Percentiles rank a stretch among this genome's conserved stretches.
phyloP scores from a whole-genome alignment of 2,797 vertebrate species.

The Cirrhinus molitorella region DNA sequence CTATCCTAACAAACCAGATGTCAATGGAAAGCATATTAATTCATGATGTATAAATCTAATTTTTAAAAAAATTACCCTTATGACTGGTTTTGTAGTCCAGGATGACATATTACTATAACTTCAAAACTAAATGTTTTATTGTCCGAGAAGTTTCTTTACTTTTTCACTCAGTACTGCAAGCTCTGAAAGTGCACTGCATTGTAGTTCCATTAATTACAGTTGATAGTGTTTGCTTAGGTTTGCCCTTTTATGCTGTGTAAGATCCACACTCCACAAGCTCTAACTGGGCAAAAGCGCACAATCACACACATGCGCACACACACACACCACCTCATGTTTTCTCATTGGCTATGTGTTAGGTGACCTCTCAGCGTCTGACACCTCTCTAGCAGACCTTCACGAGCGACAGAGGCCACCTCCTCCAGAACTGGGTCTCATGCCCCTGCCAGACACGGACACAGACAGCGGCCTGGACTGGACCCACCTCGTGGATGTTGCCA shows the following conservation, averaged over 20 bases:
- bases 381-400: slow-evolving; percentile 94
- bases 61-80: too few species aligned
- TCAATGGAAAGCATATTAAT: too few species aligned
- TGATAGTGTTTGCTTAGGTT: not conserved
- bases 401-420: slow-evolving; percentile 88
- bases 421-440: slow-evolving; percentile 93
- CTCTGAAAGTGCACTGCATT: not conserved
- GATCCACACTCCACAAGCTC: slow-evolving; percentile 12
- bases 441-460: slow-evolving; percentile 88
- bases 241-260: not conserved
- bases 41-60: too few species aligned
- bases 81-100: too few species aligned
- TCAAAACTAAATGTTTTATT: not conserved
- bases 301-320: slow-evolving; percentile 20
- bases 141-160: not conserved
- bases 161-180: not conserved
- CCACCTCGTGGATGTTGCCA: slow-evolving; percentile 96
- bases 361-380: slow-evolving; percentile 98
- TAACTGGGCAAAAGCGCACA: slow-evolving; percentile 9
- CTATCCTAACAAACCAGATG: too few species aligned
- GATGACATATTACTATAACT: not conserved
- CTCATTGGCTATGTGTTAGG: slow-evolving; percentile 75
- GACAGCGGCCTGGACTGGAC: slow-evolving; percentile 94
- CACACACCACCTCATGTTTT: slow-evolving; percentile 57
- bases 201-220: not conserved